These are phyloP conservation scores for Lithophane socia DNA, from an alignment of 2,888 invertebrate species.

Conservation along the genomic window DNA sequence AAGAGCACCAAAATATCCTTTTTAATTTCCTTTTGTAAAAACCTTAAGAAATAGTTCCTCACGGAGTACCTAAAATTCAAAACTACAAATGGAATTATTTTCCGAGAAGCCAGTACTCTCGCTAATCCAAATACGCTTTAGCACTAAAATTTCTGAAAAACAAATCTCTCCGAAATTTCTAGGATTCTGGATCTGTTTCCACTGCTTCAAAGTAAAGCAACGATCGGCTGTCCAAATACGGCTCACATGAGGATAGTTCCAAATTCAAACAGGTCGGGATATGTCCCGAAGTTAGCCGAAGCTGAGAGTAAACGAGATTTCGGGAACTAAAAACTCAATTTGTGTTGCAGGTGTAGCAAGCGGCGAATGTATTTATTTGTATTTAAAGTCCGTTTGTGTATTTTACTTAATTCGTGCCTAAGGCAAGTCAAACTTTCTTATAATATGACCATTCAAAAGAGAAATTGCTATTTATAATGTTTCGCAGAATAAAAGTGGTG, in stretches of 20 bases:
- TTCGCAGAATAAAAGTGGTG: background rate
- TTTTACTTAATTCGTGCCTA: no score
- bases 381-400: slow-evolving; percentile 23
- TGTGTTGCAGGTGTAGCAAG: slow-evolving; percentile 23
- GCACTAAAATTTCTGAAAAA: slow-evolving; percentile 10
- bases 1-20: no score
- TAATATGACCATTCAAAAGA: no score
- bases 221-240: slow-evolving; percentile 41
- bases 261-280: slow-evolving; percentile 56
- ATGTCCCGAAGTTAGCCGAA: slow-evolving; percentile 43
- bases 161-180: slow-evolving; percentile 1
- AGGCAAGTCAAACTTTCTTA: background rate
- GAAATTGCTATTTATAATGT: background rate
- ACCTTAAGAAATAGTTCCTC: no score
- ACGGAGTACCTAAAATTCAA: background rate
- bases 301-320: slow-evolving; percentile 36
- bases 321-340: slow-evolving; percentile 52
- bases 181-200: background rate
- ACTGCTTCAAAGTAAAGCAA: slow-evolving; percentile 23
- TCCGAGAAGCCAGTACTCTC: background rate
- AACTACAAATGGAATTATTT: background rate
- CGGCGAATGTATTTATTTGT: background rate
- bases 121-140: slow-evolving; percentile 11
- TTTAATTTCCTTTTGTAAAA: no score
- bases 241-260: slow-evolving; percentile 49